Evolutionary conservation across 2,888 invertebrate species (phyloP).

Genomic region (Neuroscelio doddi): DNA sequence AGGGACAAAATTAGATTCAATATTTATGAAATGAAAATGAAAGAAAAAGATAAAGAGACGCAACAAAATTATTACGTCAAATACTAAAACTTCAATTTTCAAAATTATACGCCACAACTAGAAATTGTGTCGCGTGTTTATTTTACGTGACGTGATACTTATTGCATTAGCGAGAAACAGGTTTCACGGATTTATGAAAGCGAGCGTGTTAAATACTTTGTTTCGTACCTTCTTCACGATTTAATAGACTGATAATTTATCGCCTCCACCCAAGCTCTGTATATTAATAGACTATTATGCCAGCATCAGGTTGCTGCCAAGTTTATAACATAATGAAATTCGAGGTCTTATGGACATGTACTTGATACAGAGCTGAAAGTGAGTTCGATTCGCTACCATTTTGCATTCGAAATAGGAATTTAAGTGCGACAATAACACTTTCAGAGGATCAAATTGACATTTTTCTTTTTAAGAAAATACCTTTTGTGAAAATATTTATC

Average conservation of each 20-base stretch:
- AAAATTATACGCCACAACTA: too few species aligned
- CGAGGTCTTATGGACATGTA: constrained; percentile 14
- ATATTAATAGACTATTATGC: constrained; percentile 28
- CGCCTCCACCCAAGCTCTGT: constrained; percentile 8
- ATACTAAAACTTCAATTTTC: too few species aligned
- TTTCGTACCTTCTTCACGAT: constrained; percentile 17
- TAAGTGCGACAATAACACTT: constrained; percentile 9
- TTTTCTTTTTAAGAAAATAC: constrained; percentile 7
- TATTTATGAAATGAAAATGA: too few species aligned
- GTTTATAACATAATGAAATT: constrained; percentile 28
- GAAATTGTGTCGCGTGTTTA: constrained; percentile 1
- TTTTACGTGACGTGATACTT: constrained; percentile 7
- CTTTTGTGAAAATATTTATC: too few species aligned
- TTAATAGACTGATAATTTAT: constrained; percentile 21
- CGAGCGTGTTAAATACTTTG: constrained; percentile 20
- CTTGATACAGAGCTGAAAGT: constrained; percentile 6
- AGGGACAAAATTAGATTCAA: too few species aligned
- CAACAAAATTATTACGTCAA: too few species aligned
- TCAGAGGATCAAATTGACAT: background rate
- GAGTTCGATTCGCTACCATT: constrained; percentile 5
- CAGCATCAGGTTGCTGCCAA: constrained; percentile 17
- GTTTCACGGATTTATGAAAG: constrained; percentile 12
- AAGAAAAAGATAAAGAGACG: too few species aligned
- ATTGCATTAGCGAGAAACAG: constrained; percentile 4
- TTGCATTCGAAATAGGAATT: constrained; percentile 18